A percentile compares a stretch with the other conserved stretches of the same genome.
Evolutionary conservation across 1,140 invertebrate genomes (phyloP).

Genomic region (Psilanteris sp.): DNA sequence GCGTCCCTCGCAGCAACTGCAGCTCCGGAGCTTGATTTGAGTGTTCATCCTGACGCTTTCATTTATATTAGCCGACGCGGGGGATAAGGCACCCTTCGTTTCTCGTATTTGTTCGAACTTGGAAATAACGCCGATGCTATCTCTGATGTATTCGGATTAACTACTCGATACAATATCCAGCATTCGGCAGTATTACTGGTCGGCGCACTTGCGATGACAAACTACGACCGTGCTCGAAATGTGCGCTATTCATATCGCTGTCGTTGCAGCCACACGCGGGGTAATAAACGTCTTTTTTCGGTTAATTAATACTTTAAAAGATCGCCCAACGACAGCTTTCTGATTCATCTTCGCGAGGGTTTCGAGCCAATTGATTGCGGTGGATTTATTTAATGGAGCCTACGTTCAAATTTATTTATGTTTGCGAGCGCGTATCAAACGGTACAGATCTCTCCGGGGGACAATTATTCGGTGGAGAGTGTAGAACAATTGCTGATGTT

Average conservation of each 20-base stretch:
- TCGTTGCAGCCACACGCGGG: slow-evolving; percentile 7
- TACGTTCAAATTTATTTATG: slow-evolving; percentile 22
- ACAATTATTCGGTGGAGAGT: slow-evolving; percentile 45
- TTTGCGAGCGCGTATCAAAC: slow-evolving; percentile 11
- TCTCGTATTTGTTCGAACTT: slow-evolving; percentile 46
- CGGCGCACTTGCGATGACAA: slow-evolving; percentile 59
- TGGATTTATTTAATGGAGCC: slow-evolving; percentile 21
- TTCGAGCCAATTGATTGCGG: slow-evolving; percentile 12
- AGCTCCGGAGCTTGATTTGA: slow-evolving; percentile 18
- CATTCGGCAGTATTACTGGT: slow-evolving; percentile 40
- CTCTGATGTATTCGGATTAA: slow-evolving; percentile 58
- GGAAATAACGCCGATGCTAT: slow-evolving; percentile 49
- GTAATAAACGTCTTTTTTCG: slow-evolving; percentile 40
- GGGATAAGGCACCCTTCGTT: slow-evolving; percentile 17
- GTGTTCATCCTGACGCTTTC: slow-evolving; percentile 42
- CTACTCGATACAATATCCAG: slow-evolving; percentile 49
- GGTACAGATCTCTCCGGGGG: slow-evolving; percentile 19
- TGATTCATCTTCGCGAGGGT: slow-evolving; percentile 7
- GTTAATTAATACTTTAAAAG: slow-evolving; percentile 44
- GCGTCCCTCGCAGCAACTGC: slow-evolving; percentile 13
- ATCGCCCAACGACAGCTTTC: not conserved
- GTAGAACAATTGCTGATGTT: slow-evolving; percentile 16
- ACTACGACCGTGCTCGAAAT: slow-evolving; percentile 45
- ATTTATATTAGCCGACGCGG: slow-evolving; percentile 40
- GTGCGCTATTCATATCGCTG: slow-evolving; percentile 25